These are phyloP conservation scores for Corvus hawaiiensis DNA, from an alignment of 2,113 vertebrate genomes.

Conservation along the genomic window DNA sequence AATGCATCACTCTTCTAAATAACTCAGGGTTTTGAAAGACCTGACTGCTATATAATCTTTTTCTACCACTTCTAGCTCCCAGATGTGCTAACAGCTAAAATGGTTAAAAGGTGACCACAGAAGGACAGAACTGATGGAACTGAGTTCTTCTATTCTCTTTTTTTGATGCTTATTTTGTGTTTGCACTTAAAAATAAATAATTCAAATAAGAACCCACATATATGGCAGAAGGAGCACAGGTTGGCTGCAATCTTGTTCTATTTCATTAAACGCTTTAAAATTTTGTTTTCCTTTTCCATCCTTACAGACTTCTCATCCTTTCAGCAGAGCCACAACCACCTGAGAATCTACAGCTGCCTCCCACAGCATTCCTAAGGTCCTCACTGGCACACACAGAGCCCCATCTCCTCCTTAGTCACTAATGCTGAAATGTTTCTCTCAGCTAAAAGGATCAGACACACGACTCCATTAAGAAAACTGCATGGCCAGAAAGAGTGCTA, in stretches of 20 bases:
- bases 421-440: not conserved
- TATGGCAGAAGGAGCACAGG: not conserved
- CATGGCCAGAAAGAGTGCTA: not conserved
- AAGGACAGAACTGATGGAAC: not conserved
- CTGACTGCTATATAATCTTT: not conserved
- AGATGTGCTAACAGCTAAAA: not conserved
- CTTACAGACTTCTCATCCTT: not conserved
- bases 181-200: not conserved
- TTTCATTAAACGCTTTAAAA: not conserved
- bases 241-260: not conserved
- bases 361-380: not conserved
- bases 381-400: not conserved
- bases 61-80: not conserved
- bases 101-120: not conserved
- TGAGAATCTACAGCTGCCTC: not conserved
- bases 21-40: not conserved
- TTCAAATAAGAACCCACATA: not conserved
- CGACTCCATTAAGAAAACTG: slow-evolving; percentile 6
- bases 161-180: not conserved
- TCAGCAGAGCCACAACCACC: not conserved
- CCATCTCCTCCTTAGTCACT: not conserved
- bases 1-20: not conserved
- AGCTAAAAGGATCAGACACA: not conserved
- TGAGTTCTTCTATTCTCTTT: not conserved
- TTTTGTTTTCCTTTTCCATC: not conserved